A percentile compares a stretch with the other conserved stretches of the same genome.
Conservation (phyloP, 2,888 invertebrate species). For the Caenorhabditis auriculariae region DNA sequence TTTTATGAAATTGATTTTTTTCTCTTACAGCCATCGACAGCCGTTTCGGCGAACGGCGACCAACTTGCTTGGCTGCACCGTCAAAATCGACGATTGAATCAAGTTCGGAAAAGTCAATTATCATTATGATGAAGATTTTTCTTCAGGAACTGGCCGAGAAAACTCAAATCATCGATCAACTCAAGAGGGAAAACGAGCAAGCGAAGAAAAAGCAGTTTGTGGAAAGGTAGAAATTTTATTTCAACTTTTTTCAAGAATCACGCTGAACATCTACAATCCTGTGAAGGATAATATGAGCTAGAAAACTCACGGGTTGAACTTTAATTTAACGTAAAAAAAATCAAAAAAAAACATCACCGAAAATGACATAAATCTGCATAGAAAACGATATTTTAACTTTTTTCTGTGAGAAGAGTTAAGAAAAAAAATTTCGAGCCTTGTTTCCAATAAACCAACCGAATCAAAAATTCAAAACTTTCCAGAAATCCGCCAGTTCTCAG, state of each 20-base stretch:
- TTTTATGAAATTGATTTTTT: no score
- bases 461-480: conserved; percentile 6
- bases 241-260: no score
- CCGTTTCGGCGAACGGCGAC: conserved; percentile 41
- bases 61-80: conserved; percentile 61
- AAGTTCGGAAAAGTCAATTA: conserved; percentile 48
- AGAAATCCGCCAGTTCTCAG: conserved; percentile 27
- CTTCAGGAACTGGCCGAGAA: conserved; percentile 64
- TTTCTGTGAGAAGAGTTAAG: no score
- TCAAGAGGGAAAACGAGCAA: conserved; percentile 45
- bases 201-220: conserved; percentile 16
- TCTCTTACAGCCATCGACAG: conserved; percentile 2
- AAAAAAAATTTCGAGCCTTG: neutral
- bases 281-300: no score
- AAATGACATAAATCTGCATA: no score
- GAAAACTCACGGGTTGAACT: no score
- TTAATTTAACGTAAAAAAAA: no score
- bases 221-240: conserved; percentile 9
- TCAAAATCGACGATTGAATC: conserved; percentile 64
- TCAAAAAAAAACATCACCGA: no score
- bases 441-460: neutral
- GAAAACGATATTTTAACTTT: no score
- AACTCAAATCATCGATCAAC: conserved; percentile 63
- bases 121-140: neutral
- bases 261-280: no score